Evolutionary conservation across 1,140 invertebrate species (phyloP).

Genomic region (Chelonus insularis): DNA sequence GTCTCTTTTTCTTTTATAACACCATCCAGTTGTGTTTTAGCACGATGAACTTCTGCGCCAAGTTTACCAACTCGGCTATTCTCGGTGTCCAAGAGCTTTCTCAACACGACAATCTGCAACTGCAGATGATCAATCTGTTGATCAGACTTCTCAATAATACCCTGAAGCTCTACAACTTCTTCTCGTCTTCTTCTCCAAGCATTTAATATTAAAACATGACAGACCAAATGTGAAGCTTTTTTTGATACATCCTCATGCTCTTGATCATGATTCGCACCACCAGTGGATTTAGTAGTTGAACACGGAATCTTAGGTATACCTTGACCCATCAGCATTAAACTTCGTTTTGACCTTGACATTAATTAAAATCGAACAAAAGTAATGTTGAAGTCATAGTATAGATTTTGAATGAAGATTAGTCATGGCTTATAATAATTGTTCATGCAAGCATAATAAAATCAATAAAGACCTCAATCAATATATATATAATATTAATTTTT

Average conservation of each 20-base stretch:
- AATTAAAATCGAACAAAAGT: too few relatives aligned
- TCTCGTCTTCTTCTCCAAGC: constrained; percentile 62
- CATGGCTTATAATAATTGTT: too few relatives aligned
- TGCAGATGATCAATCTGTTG: constrained; percentile 60
- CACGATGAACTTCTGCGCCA: constrained; percentile 58
- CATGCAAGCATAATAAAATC: too few relatives aligned
- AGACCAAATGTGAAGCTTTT: constrained; percentile 56
- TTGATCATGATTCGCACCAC: constrained; percentile 21
- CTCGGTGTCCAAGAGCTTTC: constrained; percentile 63
- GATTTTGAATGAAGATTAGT: too few relatives aligned
- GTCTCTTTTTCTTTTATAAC: constrained; percentile 49
- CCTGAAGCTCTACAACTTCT: constrained; percentile 57
- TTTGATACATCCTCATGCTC: constrained; percentile 18
- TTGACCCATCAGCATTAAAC: constrained; percentile 21
- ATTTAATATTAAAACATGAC: constrained; percentile 58
- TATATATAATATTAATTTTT: too few relatives aligned
- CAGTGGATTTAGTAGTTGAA: too few relatives aligned
- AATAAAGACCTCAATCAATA: too few relatives aligned
- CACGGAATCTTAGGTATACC: constrained; percentile 4
- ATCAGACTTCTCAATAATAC: constrained; percentile 53
- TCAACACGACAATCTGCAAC: constrained; percentile 63
- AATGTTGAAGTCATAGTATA: too few relatives aligned
- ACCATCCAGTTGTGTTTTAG: constrained; percentile 55
- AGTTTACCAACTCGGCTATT: constrained; percentile 60
- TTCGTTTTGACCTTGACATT: constrained; percentile 36